A percentile compares a stretch with the other conserved stretches of the same genome.
Conservation (phyloP, 92 coral and sea anemone genomes). For the Umimayanthus chanpuru region DNA sequence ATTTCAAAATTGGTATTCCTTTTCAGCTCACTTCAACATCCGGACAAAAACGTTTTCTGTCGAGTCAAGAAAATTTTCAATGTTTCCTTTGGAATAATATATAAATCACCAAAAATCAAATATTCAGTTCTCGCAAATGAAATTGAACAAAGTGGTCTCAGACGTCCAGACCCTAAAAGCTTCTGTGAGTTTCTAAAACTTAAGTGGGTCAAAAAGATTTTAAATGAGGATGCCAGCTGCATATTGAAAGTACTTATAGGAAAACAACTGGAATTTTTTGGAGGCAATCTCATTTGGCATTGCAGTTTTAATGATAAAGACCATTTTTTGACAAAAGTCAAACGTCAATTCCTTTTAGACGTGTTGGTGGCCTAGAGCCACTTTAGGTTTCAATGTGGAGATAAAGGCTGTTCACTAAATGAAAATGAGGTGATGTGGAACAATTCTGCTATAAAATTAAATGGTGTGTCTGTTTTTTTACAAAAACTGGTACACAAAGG, state of each 20-base stretch:
- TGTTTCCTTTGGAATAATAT: background rate
- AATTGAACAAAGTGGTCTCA: background rate
- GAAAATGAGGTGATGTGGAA: no score
- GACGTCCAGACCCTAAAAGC: background rate
- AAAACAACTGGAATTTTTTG: background rate
- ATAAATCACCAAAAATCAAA: background rate
- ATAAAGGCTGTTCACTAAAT: no score
- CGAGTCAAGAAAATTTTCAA: background rate
- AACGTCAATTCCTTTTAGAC: background rate
- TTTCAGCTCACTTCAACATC: conserved; percentile 20
- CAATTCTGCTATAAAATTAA: no score
- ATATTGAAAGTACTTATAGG: background rate
- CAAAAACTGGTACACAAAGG: no score
- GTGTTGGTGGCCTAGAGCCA: conserved; percentile 1
- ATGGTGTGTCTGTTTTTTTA: no score
- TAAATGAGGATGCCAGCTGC: background rate
- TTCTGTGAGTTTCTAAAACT: conserved; percentile 8
- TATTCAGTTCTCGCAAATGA: no score
- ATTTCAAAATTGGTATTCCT: no score
- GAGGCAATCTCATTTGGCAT: conserved; percentile 21
- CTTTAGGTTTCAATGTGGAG: background rate
- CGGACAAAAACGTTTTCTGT: background rate
- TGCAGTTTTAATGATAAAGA: no score
- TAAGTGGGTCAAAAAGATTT: no score
- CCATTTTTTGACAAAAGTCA: no score